These are phyloP conservation scores for Scomber japonicus DNA, from an alignment of 2,113 vertebrate species.

Conservation along the genomic window DNA sequence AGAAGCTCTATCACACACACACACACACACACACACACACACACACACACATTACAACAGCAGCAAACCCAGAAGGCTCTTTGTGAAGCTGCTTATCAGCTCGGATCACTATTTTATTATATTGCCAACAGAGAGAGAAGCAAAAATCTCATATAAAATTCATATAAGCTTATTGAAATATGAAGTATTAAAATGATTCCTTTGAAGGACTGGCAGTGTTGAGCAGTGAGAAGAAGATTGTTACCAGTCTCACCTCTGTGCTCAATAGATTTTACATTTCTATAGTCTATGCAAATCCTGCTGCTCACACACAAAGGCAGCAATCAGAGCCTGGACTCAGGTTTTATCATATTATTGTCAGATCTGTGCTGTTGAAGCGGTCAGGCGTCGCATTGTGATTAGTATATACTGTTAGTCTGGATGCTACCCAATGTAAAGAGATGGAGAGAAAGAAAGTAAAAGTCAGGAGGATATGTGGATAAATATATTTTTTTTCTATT, in stretches of 20 bases:
- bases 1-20: no score
- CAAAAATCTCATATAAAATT: conserved; percentile 9
- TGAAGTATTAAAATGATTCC: conserved; percentile 11
- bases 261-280: neutral
- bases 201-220: neutral
- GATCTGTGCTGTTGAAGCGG: neutral
- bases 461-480: neutral
- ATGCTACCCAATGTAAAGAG: neutral
- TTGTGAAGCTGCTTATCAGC: neutral
- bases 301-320: neutral
- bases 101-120: neutral
- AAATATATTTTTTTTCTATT: no score
- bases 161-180: conserved; percentile 2
- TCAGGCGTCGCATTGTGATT: neutral
- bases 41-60: no score
- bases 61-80: neutral
- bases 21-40: no score
- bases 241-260: neutral
- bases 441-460: neutral
- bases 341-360: neutral
- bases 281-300: neutral
- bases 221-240: neutral
- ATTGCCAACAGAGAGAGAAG: conserved; percentile 9
- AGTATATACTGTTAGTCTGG: neutral
- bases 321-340: neutral